These are phyloP conservation scores for cattle (Bos taurus) DNA, from an alignment of 2,113 vertebrate genomes.

Conservation along the genomic window ARS-UCD2.0 NC_037350.1:6226501-6227000, in stretches of 20 bases:
- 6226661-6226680: neutral
- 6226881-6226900: neutral
- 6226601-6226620: neutral
- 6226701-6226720: neutral
- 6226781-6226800: neutral
- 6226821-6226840: neutral
- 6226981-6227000: neutral
- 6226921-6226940: neutral
- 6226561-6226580: neutral
- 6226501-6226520: neutral
- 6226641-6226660: neutral
- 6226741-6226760: neutral
- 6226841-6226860: neutral
- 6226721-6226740: neutral
- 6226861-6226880: neutral
- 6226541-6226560: neutral
- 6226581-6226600: neutral
- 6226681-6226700: neutral
- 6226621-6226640: neutral
- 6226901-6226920: neutral
- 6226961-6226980: neutral
- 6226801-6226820: neutral
- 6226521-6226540: neutral
- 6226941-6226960: neutral
- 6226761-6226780: neutral